Conservation (phyloP, 2,113 vertebrate species). For the Dicerorhinus sumatrensis region DNA sequence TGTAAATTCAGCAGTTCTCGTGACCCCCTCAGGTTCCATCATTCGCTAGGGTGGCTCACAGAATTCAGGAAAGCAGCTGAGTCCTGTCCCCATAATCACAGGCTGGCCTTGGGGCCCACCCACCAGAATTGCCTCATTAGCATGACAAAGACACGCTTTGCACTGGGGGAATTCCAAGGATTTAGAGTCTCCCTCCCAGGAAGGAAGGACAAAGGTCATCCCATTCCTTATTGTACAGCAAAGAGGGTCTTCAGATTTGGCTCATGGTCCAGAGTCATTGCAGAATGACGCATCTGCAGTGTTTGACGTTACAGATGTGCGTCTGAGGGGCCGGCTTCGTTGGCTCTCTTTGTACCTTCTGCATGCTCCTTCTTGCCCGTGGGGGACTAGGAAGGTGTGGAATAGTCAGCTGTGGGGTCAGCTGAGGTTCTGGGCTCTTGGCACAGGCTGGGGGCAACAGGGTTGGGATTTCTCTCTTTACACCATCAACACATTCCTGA, state of each 20-base stretch:
- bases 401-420: neutral
- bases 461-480: neutral
- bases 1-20: accelerated
- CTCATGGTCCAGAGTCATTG: accelerated
- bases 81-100: neutral
- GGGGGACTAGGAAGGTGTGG: neutral
- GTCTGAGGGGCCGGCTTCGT: neutral
- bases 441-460: neutral
- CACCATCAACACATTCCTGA: neutral
- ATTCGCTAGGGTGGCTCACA: neutral
- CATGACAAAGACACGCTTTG: neutral
- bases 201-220: neutral
- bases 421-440: neutral
- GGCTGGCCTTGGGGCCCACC: neutral
- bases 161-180: too few species aligned
- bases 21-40: accelerated
- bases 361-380: too few species aligned
- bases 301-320: too few species aligned
- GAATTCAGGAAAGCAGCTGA: neutral
- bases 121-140: neutral
- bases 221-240: accelerated
- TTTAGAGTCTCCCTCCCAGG: too few species aligned
- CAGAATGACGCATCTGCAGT: accelerated
- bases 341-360: neutral
- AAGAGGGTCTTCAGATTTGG: too few species aligned